These are phyloP conservation scores for Deilephila elpenor DNA, from an alignment of 2,888 invertebrate genomes.

Conservation along the genomic window DNA sequence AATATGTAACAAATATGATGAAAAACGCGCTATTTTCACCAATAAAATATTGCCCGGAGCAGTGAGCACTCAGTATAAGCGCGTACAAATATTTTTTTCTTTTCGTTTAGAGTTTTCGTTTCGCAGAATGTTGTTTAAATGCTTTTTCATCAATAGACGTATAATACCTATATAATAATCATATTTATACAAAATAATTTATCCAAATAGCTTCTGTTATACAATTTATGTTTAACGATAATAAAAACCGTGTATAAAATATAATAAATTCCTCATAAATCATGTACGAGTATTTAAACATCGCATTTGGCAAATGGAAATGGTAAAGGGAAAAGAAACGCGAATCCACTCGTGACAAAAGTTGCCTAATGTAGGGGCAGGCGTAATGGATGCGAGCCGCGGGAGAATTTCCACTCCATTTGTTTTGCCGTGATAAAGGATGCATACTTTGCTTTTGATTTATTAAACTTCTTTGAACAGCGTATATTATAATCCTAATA, in stretches of 20 bases:
- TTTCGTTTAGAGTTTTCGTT: too few relatives aligned
- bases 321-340: conserved; percentile 5
- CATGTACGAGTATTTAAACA: background rate
- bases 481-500: background rate
- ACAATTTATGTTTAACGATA: background rate
- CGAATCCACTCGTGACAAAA: conserved; percentile 28
- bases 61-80: too few relatives aligned
- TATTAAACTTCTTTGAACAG: background rate
- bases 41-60: too few relatives aligned
- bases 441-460: background rate
- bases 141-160: too few relatives aligned
- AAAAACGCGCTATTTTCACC: too few relatives aligned
- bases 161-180: too few relatives aligned
- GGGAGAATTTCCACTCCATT: conserved; percentile 8
- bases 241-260: background rate
- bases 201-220: too few relatives aligned
- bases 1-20: too few relatives aligned
- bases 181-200: too few relatives aligned
- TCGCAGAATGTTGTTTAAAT: too few relatives aligned
- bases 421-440: conserved; percentile 7
- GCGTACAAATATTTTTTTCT: too few relatives aligned
- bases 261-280: background rate
- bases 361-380: conserved; percentile 25
- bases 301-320: background rate
- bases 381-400: conserved; percentile 9